Evolutionary conservation across 2,888 invertebrate species (phyloP).

Genomic region (Drosophila kuntzei): DNA sequence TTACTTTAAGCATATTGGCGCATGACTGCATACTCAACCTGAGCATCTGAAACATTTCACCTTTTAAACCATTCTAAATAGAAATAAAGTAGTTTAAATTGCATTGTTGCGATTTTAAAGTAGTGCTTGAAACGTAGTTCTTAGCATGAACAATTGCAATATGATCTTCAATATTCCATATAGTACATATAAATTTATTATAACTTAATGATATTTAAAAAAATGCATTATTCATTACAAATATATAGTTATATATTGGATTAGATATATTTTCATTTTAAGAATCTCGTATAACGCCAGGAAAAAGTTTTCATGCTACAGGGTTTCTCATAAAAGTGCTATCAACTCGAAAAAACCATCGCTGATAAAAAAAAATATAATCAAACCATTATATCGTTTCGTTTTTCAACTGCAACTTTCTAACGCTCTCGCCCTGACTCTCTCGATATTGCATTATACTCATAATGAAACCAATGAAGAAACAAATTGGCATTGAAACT

Average conservation of each 20-base stretch:
- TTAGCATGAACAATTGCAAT: constrained; percentile 57
- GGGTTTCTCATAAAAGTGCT: constrained; percentile 1
- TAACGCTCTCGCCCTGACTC: constrained; percentile 43
- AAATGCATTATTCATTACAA: neutral
- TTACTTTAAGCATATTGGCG: constrained; percentile 63
- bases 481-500: constrained; percentile 60
- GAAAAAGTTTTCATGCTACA: neutral
- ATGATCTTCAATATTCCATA: constrained; percentile 26
- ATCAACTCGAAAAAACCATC: constrained; percentile 21
- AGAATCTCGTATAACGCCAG: constrained; percentile 1
- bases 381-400: constrained; percentile 1
- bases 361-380: constrained; percentile 21
- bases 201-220: neutral
- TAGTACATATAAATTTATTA: constrained; percentile 3
- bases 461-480: constrained; percentile 50
- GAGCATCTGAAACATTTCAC: constrained; percentile 36
- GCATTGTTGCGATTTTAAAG: constrained; percentile 31
- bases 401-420: constrained; percentile 20
- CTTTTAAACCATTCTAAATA: constrained; percentile 8
- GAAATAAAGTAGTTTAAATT: constrained; percentile 35
- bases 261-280: constrained; percentile 8
- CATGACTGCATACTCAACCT: constrained; percentile 38
- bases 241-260: neutral
- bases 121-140: constrained; percentile 64
- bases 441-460: constrained; percentile 39